phyloP scores from a whole-genome alignment of 1,140 invertebrate genomes.

The Zaprionus lachaisei region DNA sequence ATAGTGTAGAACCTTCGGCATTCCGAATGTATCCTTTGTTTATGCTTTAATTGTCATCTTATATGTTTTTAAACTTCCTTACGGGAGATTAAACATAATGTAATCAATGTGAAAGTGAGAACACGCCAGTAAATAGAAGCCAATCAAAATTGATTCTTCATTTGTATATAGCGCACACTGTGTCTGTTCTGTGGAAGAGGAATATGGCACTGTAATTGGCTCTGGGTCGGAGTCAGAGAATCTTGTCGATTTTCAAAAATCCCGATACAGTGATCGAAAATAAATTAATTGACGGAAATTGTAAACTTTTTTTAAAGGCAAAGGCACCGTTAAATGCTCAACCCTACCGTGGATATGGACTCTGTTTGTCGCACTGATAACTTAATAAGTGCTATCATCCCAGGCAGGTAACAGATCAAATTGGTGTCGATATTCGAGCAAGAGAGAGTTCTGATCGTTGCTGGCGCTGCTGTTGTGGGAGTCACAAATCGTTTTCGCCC shows the following conservation, averaged over 20 bases:
- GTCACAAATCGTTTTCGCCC: constrained; percentile 52
- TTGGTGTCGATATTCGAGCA: constrained; percentile 38
- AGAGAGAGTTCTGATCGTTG: constrained; percentile 12
- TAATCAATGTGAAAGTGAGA: constrained; percentile 75
- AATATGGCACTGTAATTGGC: constrained; percentile 64
- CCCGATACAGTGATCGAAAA: constrained; percentile 63
- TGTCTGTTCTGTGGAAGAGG: constrained; percentile 14
- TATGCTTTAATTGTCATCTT: too few relatives aligned
- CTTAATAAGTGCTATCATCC: constrained; percentile 40
- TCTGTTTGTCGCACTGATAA: constrained; percentile 22
- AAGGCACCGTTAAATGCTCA: constrained; percentile 70
- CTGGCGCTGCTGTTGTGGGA: constrained; percentile 40
- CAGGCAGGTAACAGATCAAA: constrained; percentile 7
- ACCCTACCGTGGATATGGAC: constrained; percentile 7
- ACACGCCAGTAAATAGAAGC: constrained; percentile 76
- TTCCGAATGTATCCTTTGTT: too few relatives aligned
- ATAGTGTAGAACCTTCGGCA: too few relatives aligned
- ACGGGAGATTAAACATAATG: constrained; percentile 57
- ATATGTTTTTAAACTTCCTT: not conserved
- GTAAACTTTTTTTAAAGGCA: constrained; percentile 63
- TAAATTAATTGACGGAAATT: constrained; percentile 82
- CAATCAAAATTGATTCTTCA: constrained; percentile 48
- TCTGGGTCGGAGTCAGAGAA: constrained; percentile 36
- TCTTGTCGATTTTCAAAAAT: constrained; percentile 68
- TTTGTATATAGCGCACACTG: constrained; percentile 4